Percentiles rank a stretch among this genome's conserved stretches.
Evolutionary conservation across 2,113 vertebrate genomes (phyloP).

Genomic region (Callospermophilus lateralis): DNA sequence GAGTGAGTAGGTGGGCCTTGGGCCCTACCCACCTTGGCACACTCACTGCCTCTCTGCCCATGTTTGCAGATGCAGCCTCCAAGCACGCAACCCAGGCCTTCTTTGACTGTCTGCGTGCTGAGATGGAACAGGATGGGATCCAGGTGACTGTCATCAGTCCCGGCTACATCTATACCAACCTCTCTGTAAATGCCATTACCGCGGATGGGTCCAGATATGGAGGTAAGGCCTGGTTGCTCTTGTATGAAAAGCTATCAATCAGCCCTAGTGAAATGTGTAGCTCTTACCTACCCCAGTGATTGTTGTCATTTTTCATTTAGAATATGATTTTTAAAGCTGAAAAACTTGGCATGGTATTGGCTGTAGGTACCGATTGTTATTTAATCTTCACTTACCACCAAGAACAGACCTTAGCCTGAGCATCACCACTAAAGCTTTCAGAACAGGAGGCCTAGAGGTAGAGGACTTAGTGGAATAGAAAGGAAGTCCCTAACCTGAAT

Average conservation of each 20-base stretch:
- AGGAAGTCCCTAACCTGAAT: not conserved
- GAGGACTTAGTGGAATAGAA: not conserved
- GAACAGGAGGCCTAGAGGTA: not conserved
- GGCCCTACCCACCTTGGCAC: not conserved
- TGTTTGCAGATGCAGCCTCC: slow-evolving; percentile 93
- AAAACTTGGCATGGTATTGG: not conserved
- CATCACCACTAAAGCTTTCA: not conserved
- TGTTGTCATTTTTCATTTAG: not conserved
- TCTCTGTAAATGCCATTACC: slow-evolving; percentile 95
- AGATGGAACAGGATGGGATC: slow-evolving; percentile 90
- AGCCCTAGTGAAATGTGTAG: not conserved
- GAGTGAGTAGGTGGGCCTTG: too few relatives aligned
- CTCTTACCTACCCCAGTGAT: not conserved
- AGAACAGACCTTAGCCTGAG: not conserved
- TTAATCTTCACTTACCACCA: not conserved
- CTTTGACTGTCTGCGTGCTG: slow-evolving; percentile 97
- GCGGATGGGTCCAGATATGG: slow-evolving; percentile 94
- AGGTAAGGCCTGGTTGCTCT: slow-evolving; percentile 86
- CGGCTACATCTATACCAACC: slow-evolving; percentile 95
- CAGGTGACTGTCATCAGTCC: slow-evolving; percentile 95
- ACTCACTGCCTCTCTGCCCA: not conserved
- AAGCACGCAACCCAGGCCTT: slow-evolving; percentile 98
- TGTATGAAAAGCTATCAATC: not conserved
- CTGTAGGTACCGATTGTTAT: not conserved
- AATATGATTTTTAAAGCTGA: not conserved